phyloP scores from a whole-genome alignment of 2,113 vertebrate species.

The Aleadryas rufinucha region DNA sequence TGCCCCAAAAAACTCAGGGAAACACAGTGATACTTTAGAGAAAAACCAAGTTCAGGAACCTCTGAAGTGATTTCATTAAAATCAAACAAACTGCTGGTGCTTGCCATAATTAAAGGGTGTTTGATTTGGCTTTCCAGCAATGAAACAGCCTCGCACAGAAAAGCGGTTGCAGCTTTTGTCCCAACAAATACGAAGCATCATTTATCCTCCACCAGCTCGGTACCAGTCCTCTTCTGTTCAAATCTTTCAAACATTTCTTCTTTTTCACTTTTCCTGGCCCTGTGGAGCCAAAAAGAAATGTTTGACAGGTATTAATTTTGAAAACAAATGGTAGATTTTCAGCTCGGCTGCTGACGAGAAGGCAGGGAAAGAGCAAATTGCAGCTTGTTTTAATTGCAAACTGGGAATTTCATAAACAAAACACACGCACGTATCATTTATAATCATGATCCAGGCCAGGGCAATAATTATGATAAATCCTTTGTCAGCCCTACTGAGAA shows the following conservation, averaged over 20 bases:
- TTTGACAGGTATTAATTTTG: conserved; percentile 74
- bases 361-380: not conserved
- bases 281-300: not conserved
- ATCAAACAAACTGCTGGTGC: not conserved
- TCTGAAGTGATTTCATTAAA: conserved; percentile 16
- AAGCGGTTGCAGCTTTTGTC: conserved; percentile 35
- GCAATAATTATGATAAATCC: conserved; percentile 79
- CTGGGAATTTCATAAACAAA: conserved; percentile 72
- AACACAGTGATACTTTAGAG: not conserved
- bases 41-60: not conserved
- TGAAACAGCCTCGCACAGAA: not conserved
- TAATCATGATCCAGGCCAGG: conserved; percentile 63
- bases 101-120: not conserved
- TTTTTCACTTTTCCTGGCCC: not conserved
- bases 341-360: conserved; percentile 10
- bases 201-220: not conserved
- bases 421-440: conserved; percentile 51
- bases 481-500: conserved; percentile 69
- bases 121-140: not conserved
- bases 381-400: conserved; percentile 73
- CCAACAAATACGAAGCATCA: not conserved
- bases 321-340: conserved; percentile 57
- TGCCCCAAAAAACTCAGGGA: not conserved
- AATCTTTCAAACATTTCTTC: conserved; percentile 45
- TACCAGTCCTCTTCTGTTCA: not conserved